Conservation (phyloP, 2,113 vertebrate genomes). For the Dromaius novaehollandiae region DNA sequence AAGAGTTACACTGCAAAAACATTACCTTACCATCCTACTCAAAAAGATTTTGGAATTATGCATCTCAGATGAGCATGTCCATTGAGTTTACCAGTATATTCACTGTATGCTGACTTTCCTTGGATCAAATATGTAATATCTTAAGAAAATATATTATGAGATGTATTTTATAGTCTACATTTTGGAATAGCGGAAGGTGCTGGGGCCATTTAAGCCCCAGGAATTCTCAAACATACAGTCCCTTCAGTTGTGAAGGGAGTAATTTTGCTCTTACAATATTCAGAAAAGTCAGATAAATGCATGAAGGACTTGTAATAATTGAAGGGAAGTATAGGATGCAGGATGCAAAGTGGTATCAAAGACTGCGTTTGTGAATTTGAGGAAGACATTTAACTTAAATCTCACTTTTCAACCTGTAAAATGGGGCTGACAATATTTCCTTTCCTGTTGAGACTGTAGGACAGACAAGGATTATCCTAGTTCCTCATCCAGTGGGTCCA, state of each 20-base stretch:
- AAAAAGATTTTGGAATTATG: not conserved
- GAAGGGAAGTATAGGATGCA: conserved; percentile 26
- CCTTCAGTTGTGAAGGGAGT: not conserved
- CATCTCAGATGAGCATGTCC: not conserved
- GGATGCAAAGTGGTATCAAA: conserved; percentile 34
- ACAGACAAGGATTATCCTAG: conserved; percentile 2
- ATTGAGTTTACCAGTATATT: not conserved
- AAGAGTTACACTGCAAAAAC: conserved; percentile 1
- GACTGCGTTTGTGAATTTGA: conserved; percentile 59
- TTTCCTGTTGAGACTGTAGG: conserved; percentile 22
- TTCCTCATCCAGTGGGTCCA: not conserved
- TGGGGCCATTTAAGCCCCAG: not conserved
- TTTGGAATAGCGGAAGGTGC: conserved; percentile 18
- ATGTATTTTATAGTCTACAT: not conserved
- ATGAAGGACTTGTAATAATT: conserved; percentile 5
- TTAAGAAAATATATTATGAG: conserved; percentile 12
- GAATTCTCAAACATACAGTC: not conserved
- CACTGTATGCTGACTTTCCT: not conserved
- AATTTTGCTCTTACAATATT: conserved; percentile 1
- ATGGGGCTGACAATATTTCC: conserved; percentile 56
- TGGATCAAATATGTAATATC: not conserved
- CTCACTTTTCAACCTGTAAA: conserved; percentile 62
- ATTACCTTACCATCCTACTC: not conserved
- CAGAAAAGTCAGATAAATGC: conserved; percentile 22
- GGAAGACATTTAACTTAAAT: conserved; percentile 66